phyloP scores from a whole-genome alignment of 2,113 vertebrate species.

The Psittacula cyanocephala region DNA sequence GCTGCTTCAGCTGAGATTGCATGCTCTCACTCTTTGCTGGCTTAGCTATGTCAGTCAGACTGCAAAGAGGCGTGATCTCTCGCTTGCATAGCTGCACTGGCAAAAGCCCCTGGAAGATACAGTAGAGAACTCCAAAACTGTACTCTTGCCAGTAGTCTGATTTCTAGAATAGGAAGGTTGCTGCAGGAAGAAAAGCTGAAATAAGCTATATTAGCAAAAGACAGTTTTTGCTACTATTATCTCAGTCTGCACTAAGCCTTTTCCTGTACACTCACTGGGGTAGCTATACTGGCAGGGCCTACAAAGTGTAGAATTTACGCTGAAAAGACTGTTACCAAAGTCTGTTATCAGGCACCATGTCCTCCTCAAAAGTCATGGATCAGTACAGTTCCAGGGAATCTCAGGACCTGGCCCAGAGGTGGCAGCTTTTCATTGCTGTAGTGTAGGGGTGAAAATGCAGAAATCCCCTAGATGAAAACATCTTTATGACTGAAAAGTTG shows the following conservation, averaged over 20 bases:
- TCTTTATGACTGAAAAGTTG: background rate
- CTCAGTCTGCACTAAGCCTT: background rate
- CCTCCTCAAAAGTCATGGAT: background rate
- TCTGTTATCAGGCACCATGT: background rate
- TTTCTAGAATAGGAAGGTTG: background rate
- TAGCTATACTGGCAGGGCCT: background rate
- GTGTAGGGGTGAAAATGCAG: background rate
- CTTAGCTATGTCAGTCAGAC: background rate
- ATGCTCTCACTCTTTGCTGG: background rate
- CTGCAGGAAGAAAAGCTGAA: background rate
- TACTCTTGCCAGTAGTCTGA: background rate
- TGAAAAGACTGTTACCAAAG: background rate
- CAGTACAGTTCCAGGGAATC: background rate
- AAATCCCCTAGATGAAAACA: background rate
- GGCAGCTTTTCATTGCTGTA: background rate
- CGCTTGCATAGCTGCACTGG: background rate
- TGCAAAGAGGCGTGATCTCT: background rate
- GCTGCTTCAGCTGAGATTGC: conserved; percentile 1
- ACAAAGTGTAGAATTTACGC: background rate
- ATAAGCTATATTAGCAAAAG: background rate
- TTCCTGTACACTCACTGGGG: fast-evolving
- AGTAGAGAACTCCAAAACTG: background rate
- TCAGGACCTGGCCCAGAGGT: background rate
- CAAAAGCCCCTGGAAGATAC: background rate
- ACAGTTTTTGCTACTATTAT: background rate